Evolutionary conservation across 2,888 invertebrate genomes (phyloP), one percentile per base, ranked within the genome.

Genomic region (Ecliptopera silaceata): DNA sequence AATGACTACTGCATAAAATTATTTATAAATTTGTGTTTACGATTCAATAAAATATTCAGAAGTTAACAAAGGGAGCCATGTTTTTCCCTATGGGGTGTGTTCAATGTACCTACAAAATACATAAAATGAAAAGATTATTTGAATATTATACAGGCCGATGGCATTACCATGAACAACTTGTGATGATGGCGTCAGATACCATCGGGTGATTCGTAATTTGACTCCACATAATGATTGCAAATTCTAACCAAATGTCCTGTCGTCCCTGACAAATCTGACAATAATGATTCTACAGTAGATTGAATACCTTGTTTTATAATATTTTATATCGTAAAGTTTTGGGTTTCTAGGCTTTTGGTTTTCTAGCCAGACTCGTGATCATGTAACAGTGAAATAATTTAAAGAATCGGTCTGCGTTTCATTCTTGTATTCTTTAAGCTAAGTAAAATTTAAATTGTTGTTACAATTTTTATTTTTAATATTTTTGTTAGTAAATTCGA

Each of bases 131-230:
- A 46, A 18, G 46, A 13, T 34, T 13, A 39, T 48, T 48, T 1
- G 11, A 47, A 39, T 31, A 41, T 39, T 31, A 39, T 20, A 36
- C 12, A 46, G 22, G 10, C 6, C 36, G 38, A 36, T 48, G 6
- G 12, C 12, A 48, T 48, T 38, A 43, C 17, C 18, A 41, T 46
- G 11, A 42, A 31, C 38, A 43, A 17, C 17, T 6, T 26, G 6
- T 44, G 31, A 44, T 48, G 11, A 26, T 26, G 4, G 43, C 38
- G 22, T 52, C 42, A 26, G 64, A 64, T 64, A 64, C 31, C 39
- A 64, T 62, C 64, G 43, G 42, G 43, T 56, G 18, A 57, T 58
- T 55, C 57, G 57, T 58, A 41, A 56, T 58, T 41, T 52, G 15
- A 46, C 13, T 36, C 20, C 36, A 39, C 38, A 45, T 39, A 34